Base-by-base conservation (phyloP, 1,140 invertebrate species). In the Globodera rostochiensis region DNA sequence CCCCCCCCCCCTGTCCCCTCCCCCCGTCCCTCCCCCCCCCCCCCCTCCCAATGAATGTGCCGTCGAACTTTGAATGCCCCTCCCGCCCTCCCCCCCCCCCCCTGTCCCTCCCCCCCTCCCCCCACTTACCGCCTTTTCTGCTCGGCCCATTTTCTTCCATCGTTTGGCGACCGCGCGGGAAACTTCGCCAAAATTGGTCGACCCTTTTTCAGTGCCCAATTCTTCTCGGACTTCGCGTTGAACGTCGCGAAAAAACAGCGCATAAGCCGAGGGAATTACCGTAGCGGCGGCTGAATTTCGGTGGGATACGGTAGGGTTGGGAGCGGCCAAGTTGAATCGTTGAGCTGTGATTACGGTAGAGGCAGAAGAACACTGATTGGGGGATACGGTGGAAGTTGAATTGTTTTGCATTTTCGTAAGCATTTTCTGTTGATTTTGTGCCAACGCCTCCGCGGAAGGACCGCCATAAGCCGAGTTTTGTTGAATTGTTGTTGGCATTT, bases 191-290 rank as follows among this genome's bases (percentile, higher is more conserved):
- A 77, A 77, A 57, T 46, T 66, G 47, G 60, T n/a, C 67, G 60
- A 11, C n/a, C n/a, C 50, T 50, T 50, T 50, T 3, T 50, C 50
- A 50, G 50, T 50, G 19, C 49, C 9, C 45, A 15, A n/a, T 60
- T 77, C 9, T 11, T n/a, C 47, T 36, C 75, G 75, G 21, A 77
- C 46, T 77, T 77, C 9, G 45, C 11, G 60, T 60, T 77, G 75
- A 49, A 77, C n/a, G 19, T 77, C 57, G 67, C 75, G 75, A 77
- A 77, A 77, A 46, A 77, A 77, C 8, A 77, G n/a, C 1, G 75
- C 53, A 64, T 77, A 77, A 64, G 75, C 75, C 66, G 66, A 69
- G 66, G 66, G 66, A 36, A 69, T n/a, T 36, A 69, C n/a, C 66
- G 66, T 69, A 8, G 19, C 66, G 66, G 66, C 7, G 4, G 66